Evolutionary conservation across 2,888 invertebrate species (phyloP).

Genomic region (Andrena minutula): DNA sequence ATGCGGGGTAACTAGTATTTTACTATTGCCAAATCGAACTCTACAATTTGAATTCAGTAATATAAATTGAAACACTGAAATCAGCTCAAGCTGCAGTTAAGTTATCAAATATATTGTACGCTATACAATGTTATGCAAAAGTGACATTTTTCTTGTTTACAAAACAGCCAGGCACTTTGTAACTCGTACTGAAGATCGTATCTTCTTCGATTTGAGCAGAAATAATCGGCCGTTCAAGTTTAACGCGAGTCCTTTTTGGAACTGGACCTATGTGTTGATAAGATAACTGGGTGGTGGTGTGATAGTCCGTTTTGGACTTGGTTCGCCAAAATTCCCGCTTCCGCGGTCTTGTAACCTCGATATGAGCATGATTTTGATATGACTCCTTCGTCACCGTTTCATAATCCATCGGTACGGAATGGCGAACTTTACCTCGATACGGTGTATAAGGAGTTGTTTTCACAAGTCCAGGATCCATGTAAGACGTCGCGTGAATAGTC

Average conservation of each 20-base stretch:
- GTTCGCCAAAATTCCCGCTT: conserved; percentile 52
- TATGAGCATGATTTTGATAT: conserved; percentile 50
- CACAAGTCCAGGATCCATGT: conserved; percentile 58
- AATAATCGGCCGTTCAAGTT: conserved; percentile 25
- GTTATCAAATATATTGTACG: conserved; percentile 16
- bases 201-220: conserved; percentile 52
- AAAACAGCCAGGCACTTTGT: conserved; percentile 66
- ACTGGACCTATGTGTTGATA: conserved; percentile 46
- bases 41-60: background rate
- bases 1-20: conserved; percentile 89
- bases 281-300: conserved; percentile 63
- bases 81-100: background rate
- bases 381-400: conserved; percentile 68
- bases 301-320: conserved; percentile 67
- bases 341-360: conserved; percentile 11
- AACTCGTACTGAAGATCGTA: conserved; percentile 70
- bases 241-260: background rate
- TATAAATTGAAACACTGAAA: conserved; percentile 37
- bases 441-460: conserved; percentile 49
- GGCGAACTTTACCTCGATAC: conserved; percentile 27
- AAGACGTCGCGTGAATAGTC: conserved; percentile 67
- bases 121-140: conserved; percentile 5
- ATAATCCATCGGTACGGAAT: conserved; percentile 60
- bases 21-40: too few species aligned
- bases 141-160: conserved; percentile 33